Evolutionary conservation across 2,797 vertebrate species (phyloP), one percentile per base, ranked within the genome.

Genomic region (Tolypeutes matacus): DNA sequence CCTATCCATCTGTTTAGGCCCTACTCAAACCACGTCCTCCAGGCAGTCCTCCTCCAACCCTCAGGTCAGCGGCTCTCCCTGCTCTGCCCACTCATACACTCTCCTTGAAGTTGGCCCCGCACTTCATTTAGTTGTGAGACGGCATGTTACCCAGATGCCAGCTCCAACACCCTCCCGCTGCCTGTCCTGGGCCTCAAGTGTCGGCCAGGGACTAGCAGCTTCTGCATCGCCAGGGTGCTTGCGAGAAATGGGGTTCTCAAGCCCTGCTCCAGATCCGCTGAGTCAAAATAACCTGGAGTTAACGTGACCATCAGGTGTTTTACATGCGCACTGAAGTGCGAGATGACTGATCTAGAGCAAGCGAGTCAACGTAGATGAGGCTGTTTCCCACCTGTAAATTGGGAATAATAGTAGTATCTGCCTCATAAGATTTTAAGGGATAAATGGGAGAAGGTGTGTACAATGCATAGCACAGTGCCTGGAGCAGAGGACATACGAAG

Each of bases 281-380:
- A 53, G n/a, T 75, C n/a, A 5, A 34, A 72, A 72, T 15, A 56
- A 31, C 31, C 67, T 20, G 31, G 49, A 23, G n/a, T 10, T 11
- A 42, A 58, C 31, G 49, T 10, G 25, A 14, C 46, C 36, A 1
- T 49, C 78, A 20, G 6, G 42, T 17, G 11, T 75, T 70, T 39
- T 18, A 8, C 0, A 15, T 1, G 8, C 17, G 2, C 18, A 5
- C 56, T 31, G 2, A 10, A 25, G 7, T 5, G 10, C 27, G 31
- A 80, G n/a, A 76, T n/a, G 46, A 14, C 64, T 21, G 31, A 64
- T 12, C 29, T 1, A 49, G 56, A 10, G 12, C 80, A 36, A 34
- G 21, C 1, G 18, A 46, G 11, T 64, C 56, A 21, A 21, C 56
- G 20, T 58, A 62, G 7, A 1, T 58, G 51, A 81, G 20, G 49